Percentiles rank a stretch among this genome's conserved stretches.
phyloP scores from a whole-genome alignment of 2,797 vertebrate genomes.

The Phataginus tetradactyla region DNA sequence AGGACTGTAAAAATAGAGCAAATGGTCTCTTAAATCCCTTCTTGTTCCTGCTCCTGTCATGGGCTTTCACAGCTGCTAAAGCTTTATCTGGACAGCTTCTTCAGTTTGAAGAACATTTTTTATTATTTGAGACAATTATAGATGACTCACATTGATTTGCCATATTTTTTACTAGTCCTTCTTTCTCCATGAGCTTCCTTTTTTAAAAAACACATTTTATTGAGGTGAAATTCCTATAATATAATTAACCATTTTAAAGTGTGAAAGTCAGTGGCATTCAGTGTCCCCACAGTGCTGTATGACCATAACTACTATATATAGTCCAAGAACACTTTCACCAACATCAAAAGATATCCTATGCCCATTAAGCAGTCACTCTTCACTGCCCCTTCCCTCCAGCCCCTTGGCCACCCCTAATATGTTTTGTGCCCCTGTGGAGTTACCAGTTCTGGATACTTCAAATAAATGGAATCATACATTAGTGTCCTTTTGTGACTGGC shows the following conservation, averaged over 20 bases:
- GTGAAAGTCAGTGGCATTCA: not conserved
- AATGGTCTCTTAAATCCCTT: conserved; percentile 38
- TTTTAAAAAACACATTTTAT: not conserved
- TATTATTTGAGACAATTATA: conserved; percentile 51
- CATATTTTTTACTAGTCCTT: conserved; percentile 5
- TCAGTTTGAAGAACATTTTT: conserved; percentile 45
- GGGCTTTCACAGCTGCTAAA: conserved; percentile 25
- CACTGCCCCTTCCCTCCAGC: not conserved
- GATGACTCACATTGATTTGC: not conserved
- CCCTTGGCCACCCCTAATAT: not conserved
- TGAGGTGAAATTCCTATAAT: not conserved
- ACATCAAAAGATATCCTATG: not conserved
- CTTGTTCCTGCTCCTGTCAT: not conserved
- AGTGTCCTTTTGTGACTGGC: not conserved
- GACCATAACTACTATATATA: not conserved
- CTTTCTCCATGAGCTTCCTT: not conserved
- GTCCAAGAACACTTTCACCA: not conserved
- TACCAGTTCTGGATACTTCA: not conserved
- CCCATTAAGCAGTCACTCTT: not conserved
- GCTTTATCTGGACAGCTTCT: conserved; percentile 21
- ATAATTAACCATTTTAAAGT: not conserved
- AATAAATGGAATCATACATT: not conserved
- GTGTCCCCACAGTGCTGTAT: not conserved
- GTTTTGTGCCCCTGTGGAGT: not conserved
- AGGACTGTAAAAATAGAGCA: conserved; percentile 54